Conservation (phyloP, 2,888 invertebrate genomes). For the Acleris literana region DNA sequence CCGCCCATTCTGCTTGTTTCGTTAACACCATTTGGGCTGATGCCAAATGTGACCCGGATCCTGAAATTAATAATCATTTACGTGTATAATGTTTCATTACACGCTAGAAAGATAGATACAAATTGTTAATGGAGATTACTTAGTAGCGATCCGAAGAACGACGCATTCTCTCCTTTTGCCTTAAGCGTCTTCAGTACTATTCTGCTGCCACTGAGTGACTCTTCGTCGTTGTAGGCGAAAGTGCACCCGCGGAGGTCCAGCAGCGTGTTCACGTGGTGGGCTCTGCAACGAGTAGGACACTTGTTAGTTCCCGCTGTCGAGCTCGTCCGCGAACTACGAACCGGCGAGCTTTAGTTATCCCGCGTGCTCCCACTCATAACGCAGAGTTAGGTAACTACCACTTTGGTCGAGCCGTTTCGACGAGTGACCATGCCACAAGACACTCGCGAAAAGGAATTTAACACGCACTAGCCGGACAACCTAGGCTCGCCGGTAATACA, state of each 20-base stretch:
- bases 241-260: slow-evolving; percentile 83
- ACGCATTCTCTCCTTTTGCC: slow-evolving; percentile 83
- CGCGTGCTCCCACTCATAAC: too few relatives aligned
- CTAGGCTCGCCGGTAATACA: too few relatives aligned
- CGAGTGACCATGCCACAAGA: too few relatives aligned
- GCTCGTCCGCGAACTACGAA: too few relatives aligned
- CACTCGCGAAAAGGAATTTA: too few relatives aligned
- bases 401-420: too few relatives aligned
- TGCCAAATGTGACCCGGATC: slow-evolving; percentile 84
- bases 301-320: too few relatives aligned
- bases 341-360: too few relatives aligned
- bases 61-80: slow-evolving; percentile 52
- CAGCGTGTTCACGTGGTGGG: slow-evolving; percentile 82
- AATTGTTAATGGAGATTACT: slow-evolving; percentile 59
- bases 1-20: slow-evolving; percentile 85
- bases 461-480: too few relatives aligned
- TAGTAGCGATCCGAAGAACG: slow-evolving; percentile 83
- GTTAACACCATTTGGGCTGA: slow-evolving; percentile 85
- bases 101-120: not conserved
- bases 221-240: slow-evolving; percentile 80
- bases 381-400: too few relatives aligned
- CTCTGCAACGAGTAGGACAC: slow-evolving; percentile 57
- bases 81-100: not conserved
- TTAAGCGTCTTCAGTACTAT: slow-evolving; percentile 80
- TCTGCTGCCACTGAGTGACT: slow-evolving; percentile 82